Evolutionary conservation across 2,113 vertebrate genomes (phyloP).

Genomic region (Pteropus alecto): DNA sequence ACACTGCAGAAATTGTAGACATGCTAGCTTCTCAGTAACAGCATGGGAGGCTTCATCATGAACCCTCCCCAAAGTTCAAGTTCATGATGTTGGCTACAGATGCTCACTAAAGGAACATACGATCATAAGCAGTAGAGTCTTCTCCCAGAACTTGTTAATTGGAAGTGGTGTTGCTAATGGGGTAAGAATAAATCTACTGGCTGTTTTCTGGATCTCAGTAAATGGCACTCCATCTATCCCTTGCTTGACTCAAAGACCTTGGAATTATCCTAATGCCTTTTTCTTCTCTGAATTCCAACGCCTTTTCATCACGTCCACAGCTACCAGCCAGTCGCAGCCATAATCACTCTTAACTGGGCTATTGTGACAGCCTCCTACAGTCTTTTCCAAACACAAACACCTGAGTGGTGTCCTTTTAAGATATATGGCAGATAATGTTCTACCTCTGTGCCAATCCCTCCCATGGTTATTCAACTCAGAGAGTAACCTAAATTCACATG

Average conservation of each 20-base stretch:
- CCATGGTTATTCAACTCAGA: not conserved
- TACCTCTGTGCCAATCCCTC: not conserved
- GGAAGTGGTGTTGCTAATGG: not conserved
- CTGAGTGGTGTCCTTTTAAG: not conserved
- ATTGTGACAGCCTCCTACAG: not conserved
- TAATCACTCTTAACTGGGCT: not conserved
- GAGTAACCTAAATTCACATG: not conserved
- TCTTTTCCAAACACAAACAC: not conserved
- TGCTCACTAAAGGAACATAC: not conserved
- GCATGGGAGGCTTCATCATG: not conserved
- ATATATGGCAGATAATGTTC: not conserved
- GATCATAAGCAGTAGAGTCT: not conserved
- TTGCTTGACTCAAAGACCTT: not conserved
- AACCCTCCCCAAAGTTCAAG: not conserved
- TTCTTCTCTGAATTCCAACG: not conserved
- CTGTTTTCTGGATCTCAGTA: not conserved
- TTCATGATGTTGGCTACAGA: not conserved
- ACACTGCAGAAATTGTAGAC: not conserved
- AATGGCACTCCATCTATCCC: not conserved
- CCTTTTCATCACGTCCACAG: not conserved
- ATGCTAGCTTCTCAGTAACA: too few relatives aligned
- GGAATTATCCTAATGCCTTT: not conserved
- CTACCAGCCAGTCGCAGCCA: not conserved
- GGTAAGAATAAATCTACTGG: not conserved
- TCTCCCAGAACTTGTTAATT: not conserved